These are phyloP conservation scores for Nicator chloris DNA, from an alignment of 2,113 vertebrate species.

Conservation along the genomic window DNA sequence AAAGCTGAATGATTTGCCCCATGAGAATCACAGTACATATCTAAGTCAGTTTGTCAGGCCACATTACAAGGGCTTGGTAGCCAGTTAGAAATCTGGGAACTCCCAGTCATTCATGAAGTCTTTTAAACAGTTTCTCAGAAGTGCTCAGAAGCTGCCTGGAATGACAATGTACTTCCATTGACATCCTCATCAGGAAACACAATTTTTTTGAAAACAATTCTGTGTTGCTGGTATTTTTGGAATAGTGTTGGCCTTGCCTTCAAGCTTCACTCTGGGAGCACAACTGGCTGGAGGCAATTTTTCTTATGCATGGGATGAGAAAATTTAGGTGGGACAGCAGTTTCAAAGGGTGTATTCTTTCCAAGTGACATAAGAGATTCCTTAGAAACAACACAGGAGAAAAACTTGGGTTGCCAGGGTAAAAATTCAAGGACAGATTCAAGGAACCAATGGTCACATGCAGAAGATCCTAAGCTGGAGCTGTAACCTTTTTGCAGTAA, in stretches of 20 bases:
- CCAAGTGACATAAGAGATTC: not conserved
- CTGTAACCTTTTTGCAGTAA: not conserved
- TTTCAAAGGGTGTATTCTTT: not conserved
- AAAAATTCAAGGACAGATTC: not conserved
- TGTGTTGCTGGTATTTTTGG: not conserved
- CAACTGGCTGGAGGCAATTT: not conserved
- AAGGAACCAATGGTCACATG: not conserved
- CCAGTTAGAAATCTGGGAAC: not conserved
- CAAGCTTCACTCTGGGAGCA: not conserved
- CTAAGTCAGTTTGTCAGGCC: not conserved
- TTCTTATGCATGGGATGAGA: not conserved
- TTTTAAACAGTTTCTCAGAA: not conserved
- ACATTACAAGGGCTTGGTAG: not conserved
- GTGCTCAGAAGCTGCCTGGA: not conserved
- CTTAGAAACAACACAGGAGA: not conserved
- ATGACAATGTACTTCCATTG: not conserved
- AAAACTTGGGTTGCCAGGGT: rapidly evolving
- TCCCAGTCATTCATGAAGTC: not conserved
- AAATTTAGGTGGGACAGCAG: not conserved
- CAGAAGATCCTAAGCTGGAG: not conserved
- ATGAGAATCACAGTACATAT: not conserved
- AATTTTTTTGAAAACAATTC: not conserved
- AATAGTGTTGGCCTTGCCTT: not conserved
- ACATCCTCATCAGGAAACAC: not conserved
- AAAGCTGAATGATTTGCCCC: not conserved